Conservation (phyloP, 2,113 vertebrate genomes). For the Tenebrosternarchus preto region DNA sequence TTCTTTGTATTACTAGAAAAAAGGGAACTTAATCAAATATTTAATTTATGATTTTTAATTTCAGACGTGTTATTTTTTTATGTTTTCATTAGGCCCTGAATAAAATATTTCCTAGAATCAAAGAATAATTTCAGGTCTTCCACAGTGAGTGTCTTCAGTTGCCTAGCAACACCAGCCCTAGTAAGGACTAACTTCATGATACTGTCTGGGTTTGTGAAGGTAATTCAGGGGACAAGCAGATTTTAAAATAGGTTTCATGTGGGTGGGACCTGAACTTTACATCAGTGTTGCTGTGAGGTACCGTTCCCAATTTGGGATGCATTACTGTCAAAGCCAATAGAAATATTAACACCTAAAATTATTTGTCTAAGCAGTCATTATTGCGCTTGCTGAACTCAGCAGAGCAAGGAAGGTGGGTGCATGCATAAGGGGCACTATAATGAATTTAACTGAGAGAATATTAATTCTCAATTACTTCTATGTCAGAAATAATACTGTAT, state of each 20-base stretch:
- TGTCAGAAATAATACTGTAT: slow-evolving; percentile 24
- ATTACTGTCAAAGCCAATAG: slow-evolving; percentile 44
- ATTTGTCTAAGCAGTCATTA: slow-evolving; percentile 23
- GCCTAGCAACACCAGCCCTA: slow-evolving; percentile 80
- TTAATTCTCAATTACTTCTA: slow-evolving; percentile 35
- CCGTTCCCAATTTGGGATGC: slow-evolving; percentile 49
- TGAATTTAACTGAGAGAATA: slow-evolving; percentile 40
- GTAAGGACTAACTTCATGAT: slow-evolving; percentile 66
- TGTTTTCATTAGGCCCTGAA: slow-evolving; percentile 63
- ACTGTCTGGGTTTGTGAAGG: slow-evolving; percentile 76
- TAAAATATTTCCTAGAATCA: slow-evolving; percentile 76
- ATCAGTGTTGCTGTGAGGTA: slow-evolving; percentile 60
- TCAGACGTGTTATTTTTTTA: slow-evolving; percentile 58
- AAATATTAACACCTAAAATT: slow-evolving; percentile 34
- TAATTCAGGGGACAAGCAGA: slow-evolving; percentile 80
- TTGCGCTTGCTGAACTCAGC: slow-evolving; percentile 1
- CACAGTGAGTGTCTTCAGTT: slow-evolving; percentile 80
- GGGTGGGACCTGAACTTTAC: slow-evolving; percentile 74
- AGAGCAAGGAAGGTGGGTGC: not conserved
- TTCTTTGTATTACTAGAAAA: not conserved
- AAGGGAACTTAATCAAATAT: not conserved
- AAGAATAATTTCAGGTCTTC: slow-evolving; percentile 76
- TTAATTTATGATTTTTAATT: slow-evolving; percentile 57
- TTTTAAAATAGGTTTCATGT: slow-evolving; percentile 77
- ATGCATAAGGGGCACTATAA: slow-evolving; percentile 21